Conservation (phyloP, 2,888 invertebrate genomes). For the Drosophila putrida region DNA sequence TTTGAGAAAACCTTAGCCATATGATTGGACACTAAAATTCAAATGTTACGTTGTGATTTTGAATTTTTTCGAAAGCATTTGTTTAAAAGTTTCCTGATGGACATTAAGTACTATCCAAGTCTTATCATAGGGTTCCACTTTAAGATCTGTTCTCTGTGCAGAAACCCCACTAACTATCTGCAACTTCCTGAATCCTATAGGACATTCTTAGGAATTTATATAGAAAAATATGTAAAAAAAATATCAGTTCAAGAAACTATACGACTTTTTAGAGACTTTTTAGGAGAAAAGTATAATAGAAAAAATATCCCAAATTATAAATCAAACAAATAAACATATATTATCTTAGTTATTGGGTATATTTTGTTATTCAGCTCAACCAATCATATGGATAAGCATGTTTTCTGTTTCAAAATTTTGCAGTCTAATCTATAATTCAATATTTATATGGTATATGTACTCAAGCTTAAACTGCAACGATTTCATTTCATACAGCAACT, state of each 20-base stretch:
- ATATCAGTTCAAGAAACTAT: no score
- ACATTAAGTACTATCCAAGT: constrained; percentile 31
- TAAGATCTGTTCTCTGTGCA: constrained; percentile 33
- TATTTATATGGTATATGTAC: constrained; percentile 8
- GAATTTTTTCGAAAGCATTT: constrained; percentile 9
- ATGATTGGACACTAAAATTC: background rate
- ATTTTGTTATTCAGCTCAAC: background rate
- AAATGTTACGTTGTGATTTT: background rate
- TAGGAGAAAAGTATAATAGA: background rate
- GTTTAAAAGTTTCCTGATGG: constrained; percentile 43
- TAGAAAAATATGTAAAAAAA: no score
- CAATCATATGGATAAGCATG: constrained; percentile 19
- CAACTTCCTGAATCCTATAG: constrained; percentile 2
- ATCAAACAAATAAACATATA: no score
- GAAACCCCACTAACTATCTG: constrained; percentile 45
- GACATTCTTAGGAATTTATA: background rate
- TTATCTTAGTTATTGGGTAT: background rate
- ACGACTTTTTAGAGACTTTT: no score
- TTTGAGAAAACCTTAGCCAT: constrained; percentile 19
- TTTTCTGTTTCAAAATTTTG: constrained; percentile 3
- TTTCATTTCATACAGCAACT: constrained; percentile 24
- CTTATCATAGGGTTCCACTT: constrained; percentile 31
- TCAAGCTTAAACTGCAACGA: constrained; percentile 21
- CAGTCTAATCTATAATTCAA: background rate
- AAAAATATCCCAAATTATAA: background rate